Conservation (phyloP, 2,113 vertebrate genomes). For the Grallaria varia region DNA sequence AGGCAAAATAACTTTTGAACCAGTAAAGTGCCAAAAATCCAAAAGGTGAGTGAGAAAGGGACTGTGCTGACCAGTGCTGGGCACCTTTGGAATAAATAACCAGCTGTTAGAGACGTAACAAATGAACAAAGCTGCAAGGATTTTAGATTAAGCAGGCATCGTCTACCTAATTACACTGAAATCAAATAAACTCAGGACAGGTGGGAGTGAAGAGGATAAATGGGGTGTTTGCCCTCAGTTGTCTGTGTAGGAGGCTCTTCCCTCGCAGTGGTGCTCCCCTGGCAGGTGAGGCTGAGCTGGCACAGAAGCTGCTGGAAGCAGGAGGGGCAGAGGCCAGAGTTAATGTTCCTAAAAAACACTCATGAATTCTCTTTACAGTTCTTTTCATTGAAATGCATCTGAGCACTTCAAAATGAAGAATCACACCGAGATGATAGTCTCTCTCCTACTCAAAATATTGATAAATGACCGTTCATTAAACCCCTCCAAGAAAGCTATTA, state of each 20-base stretch:
- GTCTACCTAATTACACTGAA: neutral
- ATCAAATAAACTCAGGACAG: neutral
- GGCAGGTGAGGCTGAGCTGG: neutral
- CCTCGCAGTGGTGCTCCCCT: rapidly evolving
- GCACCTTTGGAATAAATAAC: neutral
- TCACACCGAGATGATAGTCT: neutral
- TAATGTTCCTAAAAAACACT: neutral
- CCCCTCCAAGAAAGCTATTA: neutral
- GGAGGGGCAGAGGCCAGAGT: neutral
- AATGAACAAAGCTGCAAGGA: neutral
- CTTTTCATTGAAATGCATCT: neutral
- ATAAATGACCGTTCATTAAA: neutral
- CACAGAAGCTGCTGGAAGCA: rapidly evolving
- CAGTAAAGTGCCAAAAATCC: neutral
- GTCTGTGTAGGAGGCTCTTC: neutral
- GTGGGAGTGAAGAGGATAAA: neutral
- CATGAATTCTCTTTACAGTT: neutral
- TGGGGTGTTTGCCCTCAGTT: neutral
- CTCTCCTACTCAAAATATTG: neutral
- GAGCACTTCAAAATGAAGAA: neutral
- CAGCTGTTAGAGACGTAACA: neutral
- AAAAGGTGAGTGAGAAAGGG: neutral
- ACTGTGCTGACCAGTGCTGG: rapidly evolving
- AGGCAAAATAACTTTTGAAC: neutral
- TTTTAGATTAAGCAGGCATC: neutral